These are phyloP conservation scores for Nycticebus coucang DNA, from an alignment of 2,113 vertebrate genomes.

Conservation along the genomic window DNA sequence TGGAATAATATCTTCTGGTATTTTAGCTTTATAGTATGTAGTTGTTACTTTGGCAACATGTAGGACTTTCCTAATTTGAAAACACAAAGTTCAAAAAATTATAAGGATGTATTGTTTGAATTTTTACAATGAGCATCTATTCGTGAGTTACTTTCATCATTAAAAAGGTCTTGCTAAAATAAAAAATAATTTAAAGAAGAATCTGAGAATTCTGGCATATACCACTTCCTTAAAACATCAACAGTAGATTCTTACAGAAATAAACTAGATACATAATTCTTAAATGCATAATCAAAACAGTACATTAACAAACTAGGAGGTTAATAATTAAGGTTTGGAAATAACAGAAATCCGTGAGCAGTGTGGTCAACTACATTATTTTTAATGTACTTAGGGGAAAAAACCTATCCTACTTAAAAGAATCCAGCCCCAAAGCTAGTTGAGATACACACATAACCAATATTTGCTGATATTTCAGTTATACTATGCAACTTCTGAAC, in stretches of 20 bases:
- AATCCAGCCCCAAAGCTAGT: too few species aligned
- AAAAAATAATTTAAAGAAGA: constrained; percentile 43
- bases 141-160: neutral
- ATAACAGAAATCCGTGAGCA: neutral
- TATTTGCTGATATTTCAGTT: constrained; percentile 27
- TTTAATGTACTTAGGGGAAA: too few species aligned
- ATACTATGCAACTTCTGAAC: neutral
- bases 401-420: too few species aligned
- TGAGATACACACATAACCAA: neutral
- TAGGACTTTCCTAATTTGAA: constrained; percentile 23
- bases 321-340: neutral
- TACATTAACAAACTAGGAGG: neutral
- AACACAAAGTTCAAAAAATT: neutral
- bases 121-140: neutral
- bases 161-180: constrained; percentile 11
- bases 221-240: constrained; percentile 15
- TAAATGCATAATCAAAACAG: constrained; percentile 3
- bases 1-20: neutral
- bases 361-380: too few species aligned
- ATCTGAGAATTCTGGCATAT: neutral
- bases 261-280: constrained; percentile 13
- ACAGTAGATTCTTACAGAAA: constrained; percentile 33
- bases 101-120: neutral
- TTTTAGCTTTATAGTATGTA: constrained; percentile 17
- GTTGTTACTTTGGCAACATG: neutral